Base-by-base conservation (phyloP, 2,888 invertebrate genomes). In the Luperina testacea region DNA sequence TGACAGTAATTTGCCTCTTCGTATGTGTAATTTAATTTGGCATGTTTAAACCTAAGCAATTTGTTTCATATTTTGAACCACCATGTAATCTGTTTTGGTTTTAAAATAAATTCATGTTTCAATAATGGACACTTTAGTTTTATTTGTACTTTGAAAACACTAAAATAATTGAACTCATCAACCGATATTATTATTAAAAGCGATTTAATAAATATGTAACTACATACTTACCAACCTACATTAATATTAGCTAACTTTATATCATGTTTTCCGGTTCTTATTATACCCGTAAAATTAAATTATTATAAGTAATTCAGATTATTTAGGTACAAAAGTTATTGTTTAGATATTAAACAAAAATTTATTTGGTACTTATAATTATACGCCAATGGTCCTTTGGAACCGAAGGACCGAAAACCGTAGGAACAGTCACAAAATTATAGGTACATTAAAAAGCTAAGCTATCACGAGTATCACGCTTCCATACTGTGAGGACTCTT, bases 11-110 rank as follows among this genome's bases (percentile, higher is more conserved):
- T 80, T 61, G 78, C 61, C 68, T 83, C 45, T 20, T 48, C 27
- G 53, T 57, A 75, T 48, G 57, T 57, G 27, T 65, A 64, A 48
- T 82, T 82, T 38, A 57, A 75, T 82, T 75, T 11, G 5, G 76
- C 27, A 64, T 38, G 24, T n/a, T n/a, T 20, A 8, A 32, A 13
- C 57, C 4, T 24, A 42, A 42, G 13, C 11, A 24, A 24, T 11
- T 24, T 51, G n/a, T 38, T 73, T 63, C 63, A 32, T 32, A 63
- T 20, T 63, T 63, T 63, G 9, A 63, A 32, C 9, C 7, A 32
- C 17, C 32, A 32, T 63, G 9, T 32, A 8, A 57, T 53, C 53
- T 53, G 53, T 53, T 53, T 53, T 53, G 57, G 57, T 57, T 51
- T 57, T 24, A 24, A n/a, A 24, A 57, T 24, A n/a, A 57, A 57